Base-by-base conservation (phyloP, 2,113 vertebrate genomes). In the Chrysochloris asiatica region DNA sequence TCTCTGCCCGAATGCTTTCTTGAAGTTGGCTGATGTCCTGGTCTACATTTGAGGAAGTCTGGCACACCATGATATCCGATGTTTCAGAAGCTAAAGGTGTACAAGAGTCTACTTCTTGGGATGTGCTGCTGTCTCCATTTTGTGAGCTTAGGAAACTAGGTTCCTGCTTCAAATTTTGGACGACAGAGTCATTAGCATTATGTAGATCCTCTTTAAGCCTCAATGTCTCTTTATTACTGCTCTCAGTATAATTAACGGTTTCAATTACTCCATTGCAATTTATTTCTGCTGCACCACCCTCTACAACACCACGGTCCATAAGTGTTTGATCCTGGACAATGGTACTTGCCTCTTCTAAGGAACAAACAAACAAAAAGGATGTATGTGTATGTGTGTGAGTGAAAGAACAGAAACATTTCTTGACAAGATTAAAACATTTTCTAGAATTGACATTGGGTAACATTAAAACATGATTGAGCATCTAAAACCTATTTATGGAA, bases 191-290 rank as follows among this genome's bases (percentile, higher is more conserved):
- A 94, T 99, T 99, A 88, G 98, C 98, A 7, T 99, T 99, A 93
- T 96, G 97, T 22, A 98, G 97, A 95, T 99, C 98, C 78, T 98
- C 98, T 89, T 97, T 97, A 2, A 98, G 98, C 41, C 94, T 97
- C 97, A 96, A 95, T 19, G 96, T 96, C 28, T 90, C 97, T 38
- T 97, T 93, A 8, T 93, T 96, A 93, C 96, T 91, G 0, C 93
- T 87, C 65, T 94, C 97, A 75, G 96, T 88, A 52, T 97, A 97
- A 8, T 96, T 94, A 47, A 88, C 50, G 93, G 94, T 80, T 63
- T 96, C 96, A 79, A 96, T 50, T 79, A 98, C 96, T 36, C 98
- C 98, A 3, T 98, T 99, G 96, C 98, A 98, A 95, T 98, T 99
- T 59, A 98, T 96, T 89, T 99, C 98, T 95, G 97, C 2, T 26